phyloP scores from a whole-genome alignment of 2,113 vertebrate species.

The Plectropomus leopardus region DNA sequence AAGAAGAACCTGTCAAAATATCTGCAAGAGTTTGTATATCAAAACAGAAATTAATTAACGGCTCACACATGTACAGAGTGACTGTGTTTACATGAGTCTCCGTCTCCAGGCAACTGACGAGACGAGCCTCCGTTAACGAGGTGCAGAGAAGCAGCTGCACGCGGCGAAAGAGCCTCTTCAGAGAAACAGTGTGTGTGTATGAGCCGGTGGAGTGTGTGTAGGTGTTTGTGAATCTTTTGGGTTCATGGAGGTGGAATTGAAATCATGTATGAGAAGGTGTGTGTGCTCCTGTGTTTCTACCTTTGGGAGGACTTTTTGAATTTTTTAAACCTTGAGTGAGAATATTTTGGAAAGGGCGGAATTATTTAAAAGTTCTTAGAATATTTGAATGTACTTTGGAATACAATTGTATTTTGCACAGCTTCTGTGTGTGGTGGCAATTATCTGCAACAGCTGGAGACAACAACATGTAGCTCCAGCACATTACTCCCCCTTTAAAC shows the following conservation, averaged over 20 bases:
- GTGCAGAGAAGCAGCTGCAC: slow-evolving; percentile 28
- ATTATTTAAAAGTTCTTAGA: background rate
- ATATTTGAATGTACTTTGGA: no score
- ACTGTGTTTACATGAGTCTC: slow-evolving; percentile 33
- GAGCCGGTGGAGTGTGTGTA: background rate
- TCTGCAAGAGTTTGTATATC: slow-evolving; percentile 6
- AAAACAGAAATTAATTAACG: slow-evolving; percentile 39
- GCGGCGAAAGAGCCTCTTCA: slow-evolving; percentile 19
- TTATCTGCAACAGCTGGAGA: background rate
- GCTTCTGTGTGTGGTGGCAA: background rate
- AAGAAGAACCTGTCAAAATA: background rate
- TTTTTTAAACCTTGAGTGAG: background rate
- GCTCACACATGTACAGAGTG: background rate
- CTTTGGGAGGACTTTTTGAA: background rate
- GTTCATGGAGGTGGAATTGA: background rate
- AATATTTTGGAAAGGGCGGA: background rate
- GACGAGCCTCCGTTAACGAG: slow-evolving; percentile 14
- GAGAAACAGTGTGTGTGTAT: slow-evolving; percentile 2
- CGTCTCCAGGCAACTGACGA: slow-evolving; percentile 31
- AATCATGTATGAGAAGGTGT: slow-evolving; percentile 4
- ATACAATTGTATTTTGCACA: background rate
- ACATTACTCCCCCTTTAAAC: background rate
- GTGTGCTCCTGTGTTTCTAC: no score
- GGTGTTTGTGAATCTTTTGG: slow-evolving; percentile 3
- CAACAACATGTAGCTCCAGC: background rate